Evolutionary conservation across 2,113 vertebrate species (phyloP), one percentile per base, ranked within the genome.

Genomic region (Bucco capensis): DNA sequence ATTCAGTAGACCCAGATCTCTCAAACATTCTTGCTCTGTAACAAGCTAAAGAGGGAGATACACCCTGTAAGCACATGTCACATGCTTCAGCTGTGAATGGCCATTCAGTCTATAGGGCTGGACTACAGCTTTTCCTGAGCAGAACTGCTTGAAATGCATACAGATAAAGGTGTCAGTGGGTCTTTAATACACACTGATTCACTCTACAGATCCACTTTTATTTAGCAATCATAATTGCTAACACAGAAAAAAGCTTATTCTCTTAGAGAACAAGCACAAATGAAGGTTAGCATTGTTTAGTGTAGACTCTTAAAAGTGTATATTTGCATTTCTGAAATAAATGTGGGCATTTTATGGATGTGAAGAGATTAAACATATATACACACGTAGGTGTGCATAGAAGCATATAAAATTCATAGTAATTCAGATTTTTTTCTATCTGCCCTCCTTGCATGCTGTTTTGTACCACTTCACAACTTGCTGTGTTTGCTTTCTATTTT

Each of bases 71-170:
- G 23, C 33, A 30, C 17, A 79, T 3, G 24, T 12, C 30, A 17
- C 4, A 0, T 0, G 1, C n/a, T 73, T 30, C 61, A 74, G 10
- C 31, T 60, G 49, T 51, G 19, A 64, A 67, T 9, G n/a, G 10
- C 25, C 35, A 40, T 64, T 64, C 60, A 58, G 35, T 30, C 28
- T 11, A 38, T 22, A 49, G 37, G 51, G 22, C 19, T 82, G n/a
- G 31, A 37, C 51, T 54, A 17, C 27, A 44, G 23, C 19, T 65
- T 86, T 31, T 72, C 61, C 4, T 5, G 35, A 58, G 6, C 14
- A 28, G 30, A 84, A 81, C 22, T 82, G 40, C 58, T 53, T 54
- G 53, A 89, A 89, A 40, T 24, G 7, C 4, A 0, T 40, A 9
- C 4, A 0, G 35, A 9, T 19, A 56, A 66, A 46, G 31, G 31